Conservation (phyloP, 2,113 vertebrate species). For the Pomatostomus ruficeps region DNA sequence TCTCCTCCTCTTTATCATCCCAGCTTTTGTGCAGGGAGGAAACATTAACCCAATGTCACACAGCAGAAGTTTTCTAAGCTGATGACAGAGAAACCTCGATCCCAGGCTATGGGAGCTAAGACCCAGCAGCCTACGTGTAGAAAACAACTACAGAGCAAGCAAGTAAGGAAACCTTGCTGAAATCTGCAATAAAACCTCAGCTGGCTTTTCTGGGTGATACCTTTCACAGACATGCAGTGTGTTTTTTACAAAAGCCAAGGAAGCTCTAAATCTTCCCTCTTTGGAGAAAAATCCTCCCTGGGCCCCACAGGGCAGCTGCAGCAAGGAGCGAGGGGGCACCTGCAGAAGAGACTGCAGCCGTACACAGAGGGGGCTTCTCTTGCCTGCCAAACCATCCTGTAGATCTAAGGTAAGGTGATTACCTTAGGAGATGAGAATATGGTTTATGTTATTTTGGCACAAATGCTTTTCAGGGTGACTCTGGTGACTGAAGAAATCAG, state of each 20-base stretch:
- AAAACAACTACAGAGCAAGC: accelerated
- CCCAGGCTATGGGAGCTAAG: background rate
- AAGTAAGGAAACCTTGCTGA: background rate
- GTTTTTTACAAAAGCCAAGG: background rate
- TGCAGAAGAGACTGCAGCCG: background rate
- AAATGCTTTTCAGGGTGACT: background rate
- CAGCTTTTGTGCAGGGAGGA: background rate
- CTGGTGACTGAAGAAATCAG: background rate
- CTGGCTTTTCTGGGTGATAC: background rate
- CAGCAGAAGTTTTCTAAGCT: background rate
- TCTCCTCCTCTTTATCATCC: background rate
- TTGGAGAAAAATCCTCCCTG: background rate
- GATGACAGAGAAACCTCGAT: background rate
- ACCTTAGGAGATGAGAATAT: background rate
- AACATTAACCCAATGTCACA: background rate
- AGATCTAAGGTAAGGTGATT: background rate
- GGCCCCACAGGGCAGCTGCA: background rate
- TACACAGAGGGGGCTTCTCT: background rate
- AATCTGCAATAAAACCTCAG: background rate
- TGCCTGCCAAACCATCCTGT: background rate
- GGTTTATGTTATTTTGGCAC: background rate
- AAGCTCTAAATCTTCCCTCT: background rate
- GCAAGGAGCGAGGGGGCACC: background rate
- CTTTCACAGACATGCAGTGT: background rate
- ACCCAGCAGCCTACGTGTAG: accelerated